Evolutionary conservation across 2,888 invertebrate genomes (phyloP).

Genomic region (Stictocephala bisonia): DNA sequence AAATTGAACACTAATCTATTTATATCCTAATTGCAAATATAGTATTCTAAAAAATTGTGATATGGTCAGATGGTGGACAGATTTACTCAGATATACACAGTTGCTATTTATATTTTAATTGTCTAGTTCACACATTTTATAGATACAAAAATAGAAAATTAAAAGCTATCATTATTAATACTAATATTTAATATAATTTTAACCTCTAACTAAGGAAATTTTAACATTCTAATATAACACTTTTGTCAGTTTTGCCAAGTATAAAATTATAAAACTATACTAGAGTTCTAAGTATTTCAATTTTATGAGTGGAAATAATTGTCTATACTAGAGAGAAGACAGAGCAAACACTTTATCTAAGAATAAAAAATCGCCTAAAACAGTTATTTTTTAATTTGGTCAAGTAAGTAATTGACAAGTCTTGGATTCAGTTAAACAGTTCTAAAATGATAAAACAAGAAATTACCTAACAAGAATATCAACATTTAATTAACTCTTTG

Average conservation of each 20-base stretch:
- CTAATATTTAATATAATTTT: constrained; percentile 17
- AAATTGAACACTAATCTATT: no score
- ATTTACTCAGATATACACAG: constrained; percentile 25
- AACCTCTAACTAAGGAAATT: neutral
- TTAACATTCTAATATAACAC: neutral
- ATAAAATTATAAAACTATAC: constrained; percentile 26
- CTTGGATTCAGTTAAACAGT: no score
- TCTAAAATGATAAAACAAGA: no score
- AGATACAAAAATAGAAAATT: constrained; percentile 44
- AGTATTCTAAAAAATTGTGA: constrained; percentile 34
- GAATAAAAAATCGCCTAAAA: constrained; percentile 4
- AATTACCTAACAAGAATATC: no score
- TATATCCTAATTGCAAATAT: neutral
- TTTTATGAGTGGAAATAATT: neutral
- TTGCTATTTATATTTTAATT: neutral
- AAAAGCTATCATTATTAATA: constrained; percentile 35
- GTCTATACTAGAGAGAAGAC: constrained; percentile 15
- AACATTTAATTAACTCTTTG: no score
- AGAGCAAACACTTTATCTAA: neutral
- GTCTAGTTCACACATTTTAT: constrained; percentile 7
- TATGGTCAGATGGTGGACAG: constrained; percentile 42
- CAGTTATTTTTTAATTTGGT: neutral
- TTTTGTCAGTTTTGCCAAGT: neutral
- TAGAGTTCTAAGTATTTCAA: neutral
- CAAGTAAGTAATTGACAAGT: constrained; percentile 21